Percentiles rank a stretch among this genome's conserved stretches.
phyloP scores from a whole-genome alignment of 30 jellyfish, hydroid and myxozoan genomes.

The Mastigias papua region DNA sequence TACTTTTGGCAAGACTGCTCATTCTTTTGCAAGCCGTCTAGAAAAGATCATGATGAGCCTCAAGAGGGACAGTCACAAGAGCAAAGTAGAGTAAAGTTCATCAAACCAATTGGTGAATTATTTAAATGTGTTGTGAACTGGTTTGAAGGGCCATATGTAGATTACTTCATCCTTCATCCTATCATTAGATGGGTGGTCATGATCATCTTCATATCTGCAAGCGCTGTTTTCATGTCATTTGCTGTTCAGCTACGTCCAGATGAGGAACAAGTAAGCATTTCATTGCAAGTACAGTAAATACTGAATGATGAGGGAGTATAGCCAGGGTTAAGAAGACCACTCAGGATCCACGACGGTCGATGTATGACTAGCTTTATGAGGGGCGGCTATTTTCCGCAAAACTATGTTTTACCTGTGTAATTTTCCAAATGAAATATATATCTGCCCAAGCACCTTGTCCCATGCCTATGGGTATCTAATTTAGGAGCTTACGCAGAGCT shows the following conservation, averaged over 20 bases:
- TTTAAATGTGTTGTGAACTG: constrained; percentile 84
- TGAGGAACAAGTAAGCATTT: constrained; percentile 89
- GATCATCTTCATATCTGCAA: constrained; percentile 34
- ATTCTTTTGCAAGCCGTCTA: constrained; percentile 9
- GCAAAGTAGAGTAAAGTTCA: neutral
- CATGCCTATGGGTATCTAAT: too few species aligned
- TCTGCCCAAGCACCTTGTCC: too few species aligned
- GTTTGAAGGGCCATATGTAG: constrained; percentile 90
- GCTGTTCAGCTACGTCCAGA: constrained; percentile 92
- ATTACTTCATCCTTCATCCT: constrained; percentile 79
- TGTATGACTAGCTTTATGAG: too few species aligned
- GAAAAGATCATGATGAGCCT: constrained; percentile 14
- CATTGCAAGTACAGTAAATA: neutral
- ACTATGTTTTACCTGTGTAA: too few species aligned
- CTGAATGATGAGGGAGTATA: neutral
- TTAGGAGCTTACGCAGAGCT: too few species aligned
- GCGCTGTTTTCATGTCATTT: constrained; percentile 71
- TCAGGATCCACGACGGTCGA: too few species aligned
- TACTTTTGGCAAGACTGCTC: constrained; percentile 78
- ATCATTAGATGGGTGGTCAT: constrained; percentile 77
- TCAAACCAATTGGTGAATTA: constrained; percentile 72
- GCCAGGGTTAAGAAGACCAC: too few species aligned
- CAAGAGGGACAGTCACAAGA: neutral
- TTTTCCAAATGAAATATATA: too few species aligned
- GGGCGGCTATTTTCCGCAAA: too few species aligned